A percentile compares a stretch with the other conserved stretches of the same genome.
phyloP scores from a whole-genome alignment of 2,113 vertebrate species.

The Dissostichus mawsoni region DNA sequence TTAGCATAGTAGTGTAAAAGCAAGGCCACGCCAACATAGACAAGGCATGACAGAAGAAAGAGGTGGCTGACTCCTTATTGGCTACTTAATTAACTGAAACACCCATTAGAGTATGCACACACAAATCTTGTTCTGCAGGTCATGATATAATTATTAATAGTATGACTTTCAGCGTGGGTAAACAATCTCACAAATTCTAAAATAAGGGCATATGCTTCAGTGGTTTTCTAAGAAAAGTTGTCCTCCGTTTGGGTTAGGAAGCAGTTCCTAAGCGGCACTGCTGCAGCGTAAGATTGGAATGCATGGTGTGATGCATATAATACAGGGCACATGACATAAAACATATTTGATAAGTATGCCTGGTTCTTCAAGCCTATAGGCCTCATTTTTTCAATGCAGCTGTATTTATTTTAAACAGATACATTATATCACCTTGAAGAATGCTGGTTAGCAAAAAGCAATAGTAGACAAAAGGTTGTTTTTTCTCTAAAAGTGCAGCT shows the following conservation, averaged over 20 bases:
- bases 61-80: neutral
- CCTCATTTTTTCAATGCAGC: neutral
- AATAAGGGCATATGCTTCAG: neutral
- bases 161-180: neutral
- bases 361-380: neutral
- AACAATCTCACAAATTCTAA: neutral
- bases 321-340: neutral
- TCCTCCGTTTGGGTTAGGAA: neutral
- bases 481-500: neutral
- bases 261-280: neutral
- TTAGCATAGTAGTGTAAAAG: neutral
- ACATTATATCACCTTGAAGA: neutral
- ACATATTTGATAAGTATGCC: neutral
- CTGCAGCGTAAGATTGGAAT: neutral
- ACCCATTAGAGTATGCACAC: neutral
- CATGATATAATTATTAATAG: neutral
- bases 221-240: neutral
- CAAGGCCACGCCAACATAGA: neutral
- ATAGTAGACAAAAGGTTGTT: neutral
- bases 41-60: neutral
- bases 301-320: slow-evolving; percentile 11
- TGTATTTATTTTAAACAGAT: neutral
- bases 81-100: neutral
- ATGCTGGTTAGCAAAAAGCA: neutral
- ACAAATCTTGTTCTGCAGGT: slow-evolving; percentile 14